phyloP scores from a whole-genome alignment of 2,113 vertebrate species.

The Hymenochirus boettgeri region DNA sequence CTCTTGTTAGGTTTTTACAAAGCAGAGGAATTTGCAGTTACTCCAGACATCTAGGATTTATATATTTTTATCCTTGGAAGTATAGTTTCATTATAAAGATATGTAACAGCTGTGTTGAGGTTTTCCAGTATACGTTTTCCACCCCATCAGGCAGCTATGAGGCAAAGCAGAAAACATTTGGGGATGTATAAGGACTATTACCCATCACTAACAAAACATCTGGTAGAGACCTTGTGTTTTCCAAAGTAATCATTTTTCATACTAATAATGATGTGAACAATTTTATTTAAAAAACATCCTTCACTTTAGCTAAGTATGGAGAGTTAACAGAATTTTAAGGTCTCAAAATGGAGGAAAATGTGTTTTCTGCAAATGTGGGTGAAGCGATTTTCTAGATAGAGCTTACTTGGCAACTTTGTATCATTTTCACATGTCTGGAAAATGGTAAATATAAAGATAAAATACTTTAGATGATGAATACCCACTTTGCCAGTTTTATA shows the following conservation, averaged over 20 bases:
- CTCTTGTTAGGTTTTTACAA: conserved; percentile 33
- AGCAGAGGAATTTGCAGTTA: conserved; percentile 20
- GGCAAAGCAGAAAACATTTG: conserved; percentile 41
- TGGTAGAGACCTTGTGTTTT: conserved; percentile 42
- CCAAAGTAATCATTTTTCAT: conserved; percentile 45
- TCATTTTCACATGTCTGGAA: too few species aligned
- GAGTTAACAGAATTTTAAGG: too few species aligned
- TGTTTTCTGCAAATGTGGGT: too few species aligned
- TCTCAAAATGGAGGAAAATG: too few species aligned
- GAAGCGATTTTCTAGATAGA: too few species aligned
- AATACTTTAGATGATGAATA: too few species aligned
- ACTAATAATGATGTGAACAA: conserved; percentile 28
- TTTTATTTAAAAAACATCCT: conserved; percentile 12
- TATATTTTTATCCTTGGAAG: conserved; percentile 26
- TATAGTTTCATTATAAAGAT: conserved; percentile 31
- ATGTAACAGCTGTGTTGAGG: conserved; percentile 42
- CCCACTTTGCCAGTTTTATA: too few species aligned
- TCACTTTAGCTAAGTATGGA: too few species aligned
- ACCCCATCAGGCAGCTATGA: conserved; percentile 41
- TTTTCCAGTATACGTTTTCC: conserved; percentile 41
- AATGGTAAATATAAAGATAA: too few species aligned
- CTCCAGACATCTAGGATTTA: conserved; percentile 28
- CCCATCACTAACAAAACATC: conserved; percentile 42
- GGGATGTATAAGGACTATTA: conserved; percentile 42
- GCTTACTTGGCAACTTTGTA: too few species aligned